Evolutionary conservation across 2,113 vertebrate species (phyloP).

Genomic region (mouse (Mus musculus)): DNA sequence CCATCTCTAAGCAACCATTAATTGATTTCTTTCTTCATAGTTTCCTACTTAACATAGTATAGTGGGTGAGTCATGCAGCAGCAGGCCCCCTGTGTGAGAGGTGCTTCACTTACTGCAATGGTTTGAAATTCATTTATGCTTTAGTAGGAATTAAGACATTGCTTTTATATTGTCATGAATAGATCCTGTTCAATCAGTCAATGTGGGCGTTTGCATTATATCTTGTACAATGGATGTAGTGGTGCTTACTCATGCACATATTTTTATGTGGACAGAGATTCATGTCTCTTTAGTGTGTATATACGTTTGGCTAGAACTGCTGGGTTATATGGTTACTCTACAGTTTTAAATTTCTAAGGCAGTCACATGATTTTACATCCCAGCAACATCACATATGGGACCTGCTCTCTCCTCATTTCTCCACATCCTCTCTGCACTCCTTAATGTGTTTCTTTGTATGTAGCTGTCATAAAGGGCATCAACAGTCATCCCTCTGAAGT

Average conservation of each 20-base stretch:
- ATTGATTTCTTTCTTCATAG: neutral
- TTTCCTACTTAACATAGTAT: neutral
- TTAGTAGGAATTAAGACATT: neutral
- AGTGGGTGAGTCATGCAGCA: neutral
- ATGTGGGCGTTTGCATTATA: neutral
- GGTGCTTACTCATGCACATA: neutral
- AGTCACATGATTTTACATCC: neutral
- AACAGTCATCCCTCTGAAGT: neutral
- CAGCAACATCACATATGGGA: no score
- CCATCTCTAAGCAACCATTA: neutral
- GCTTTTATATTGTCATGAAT: neutral
- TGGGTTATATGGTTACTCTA: neutral
- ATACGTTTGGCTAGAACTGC: neutral
- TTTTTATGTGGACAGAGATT: neutral
- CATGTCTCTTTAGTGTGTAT: neutral
- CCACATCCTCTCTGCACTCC: neutral
- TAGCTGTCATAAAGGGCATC: neutral
- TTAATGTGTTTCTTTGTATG: neutral
- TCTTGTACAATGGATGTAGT: neutral
- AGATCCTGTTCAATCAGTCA: neutral
- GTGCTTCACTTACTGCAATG: neutral
- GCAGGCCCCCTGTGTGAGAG: neutral
- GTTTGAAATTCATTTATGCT: neutral
- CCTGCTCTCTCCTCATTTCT: no score
- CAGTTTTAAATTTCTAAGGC: neutral